A percentile compares a stretch with the other conserved stretches of the same genome.
Conservation (phyloP, 2,113 vertebrate genomes). For the Limanda limanda region DNA sequence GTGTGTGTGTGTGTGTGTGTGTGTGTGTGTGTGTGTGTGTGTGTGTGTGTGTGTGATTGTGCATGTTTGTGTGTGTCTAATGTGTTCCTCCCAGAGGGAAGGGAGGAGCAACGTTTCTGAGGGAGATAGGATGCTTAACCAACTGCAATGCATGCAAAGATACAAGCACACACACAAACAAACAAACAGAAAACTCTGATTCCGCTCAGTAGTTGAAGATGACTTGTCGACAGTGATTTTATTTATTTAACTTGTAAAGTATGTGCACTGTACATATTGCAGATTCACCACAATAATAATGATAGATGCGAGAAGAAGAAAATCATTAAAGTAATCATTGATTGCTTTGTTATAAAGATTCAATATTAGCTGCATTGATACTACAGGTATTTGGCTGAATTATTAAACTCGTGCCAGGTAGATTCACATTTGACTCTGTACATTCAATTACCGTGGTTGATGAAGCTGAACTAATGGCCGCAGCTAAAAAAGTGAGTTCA, state of each 20-base stretch:
- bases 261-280: too few species aligned
- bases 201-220: too few species aligned
- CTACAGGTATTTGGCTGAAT: neutral
- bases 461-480: neutral
- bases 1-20: too few species aligned
- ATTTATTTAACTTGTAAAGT: too few species aligned
- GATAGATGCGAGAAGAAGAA: too few species aligned
- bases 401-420: neutral
- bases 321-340: too few species aligned
- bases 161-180: neutral
- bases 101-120: conserved; percentile 50
- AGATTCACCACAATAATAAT: too few species aligned
- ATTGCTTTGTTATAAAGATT: too few species aligned
- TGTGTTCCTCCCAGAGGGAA: conserved; percentile 58
- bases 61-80: conserved; percentile 10
- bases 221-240: too few species aligned
- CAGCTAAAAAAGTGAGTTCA: neutral
- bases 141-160: conserved; percentile 29
- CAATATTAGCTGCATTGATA: neutral
- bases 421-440: neutral
- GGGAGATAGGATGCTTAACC: conserved; percentile 34
- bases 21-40: conserved; percentile 16
- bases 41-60: conserved; percentile 19
- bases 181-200: neutral
- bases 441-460: neutral